A percentile compares a stretch with the other conserved stretches of the same genome.
phyloP scores from a whole-genome alignment of 1,140 invertebrate species.

The Pogonomyrmex californicus region DNA sequence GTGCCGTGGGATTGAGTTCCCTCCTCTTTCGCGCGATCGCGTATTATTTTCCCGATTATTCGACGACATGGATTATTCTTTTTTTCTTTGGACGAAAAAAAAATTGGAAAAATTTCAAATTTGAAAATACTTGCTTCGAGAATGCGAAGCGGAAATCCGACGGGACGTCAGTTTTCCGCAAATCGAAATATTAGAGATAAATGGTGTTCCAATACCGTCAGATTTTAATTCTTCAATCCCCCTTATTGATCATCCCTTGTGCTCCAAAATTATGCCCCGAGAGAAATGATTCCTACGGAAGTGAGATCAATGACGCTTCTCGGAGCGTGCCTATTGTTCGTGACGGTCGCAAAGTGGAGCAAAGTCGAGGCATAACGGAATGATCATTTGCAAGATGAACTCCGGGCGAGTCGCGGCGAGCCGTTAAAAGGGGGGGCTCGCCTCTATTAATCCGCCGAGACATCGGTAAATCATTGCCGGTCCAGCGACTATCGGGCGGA shows the following conservation, averaged over 20 bases:
- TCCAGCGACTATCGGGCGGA: constrained; percentile 59
- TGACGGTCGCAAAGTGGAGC: constrained; percentile 50
- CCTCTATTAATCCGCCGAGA: constrained; percentile 68
- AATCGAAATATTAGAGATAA: constrained; percentile 1
- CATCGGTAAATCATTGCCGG: constrained; percentile 64
- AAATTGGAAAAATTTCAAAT: neutral
- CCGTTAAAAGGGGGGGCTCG: constrained; percentile 61
- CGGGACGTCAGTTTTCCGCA: neutral
- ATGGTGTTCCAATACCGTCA: neutral
- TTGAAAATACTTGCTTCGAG: neutral
- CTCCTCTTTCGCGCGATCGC: neutral
- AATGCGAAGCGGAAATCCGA: no score
- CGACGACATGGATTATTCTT: neutral
- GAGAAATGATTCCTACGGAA: constrained; percentile 21
- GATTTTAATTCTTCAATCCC: neutral
- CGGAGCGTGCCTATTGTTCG: constrained; percentile 43
- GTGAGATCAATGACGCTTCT: constrained; percentile 27
- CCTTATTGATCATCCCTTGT: neutral
- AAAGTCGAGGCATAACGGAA: constrained; percentile 60
- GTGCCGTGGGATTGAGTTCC: constrained; percentile 13
- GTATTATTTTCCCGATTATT: constrained; percentile 8
- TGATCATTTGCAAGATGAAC: constrained; percentile 56
- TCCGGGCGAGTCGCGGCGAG: constrained; percentile 35
- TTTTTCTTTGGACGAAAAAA: neutral
- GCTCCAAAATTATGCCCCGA: neutral